Conservation (phyloP, 1,140 invertebrate genomes). For the Triops cancriformis region DNA sequence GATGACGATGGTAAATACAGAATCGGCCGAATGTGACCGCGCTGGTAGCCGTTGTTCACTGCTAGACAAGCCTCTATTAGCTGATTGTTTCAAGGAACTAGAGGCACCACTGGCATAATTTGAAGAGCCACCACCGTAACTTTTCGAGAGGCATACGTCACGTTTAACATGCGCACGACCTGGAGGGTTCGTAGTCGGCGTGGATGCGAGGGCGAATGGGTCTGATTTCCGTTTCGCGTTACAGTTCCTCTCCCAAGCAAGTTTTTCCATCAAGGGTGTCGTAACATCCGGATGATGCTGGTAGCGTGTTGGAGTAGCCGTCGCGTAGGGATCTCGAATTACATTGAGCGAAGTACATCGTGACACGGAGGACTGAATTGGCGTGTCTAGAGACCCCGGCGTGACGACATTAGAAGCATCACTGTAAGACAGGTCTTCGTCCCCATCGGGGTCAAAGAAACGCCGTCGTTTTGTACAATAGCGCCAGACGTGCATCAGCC, state of each 20-base stretch:
- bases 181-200: conserved; percentile 36
- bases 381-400: conserved; percentile 75
- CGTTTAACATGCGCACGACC: conserved; percentile 36
- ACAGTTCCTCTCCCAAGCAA: conserved; percentile 29
- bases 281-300: conserved; percentile 32
- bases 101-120: conserved; percentile 28
- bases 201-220: conserved; percentile 37
- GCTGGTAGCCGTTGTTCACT: conserved; percentile 39
- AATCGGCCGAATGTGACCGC: conserved; percentile 38
- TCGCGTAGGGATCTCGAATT: conserved; percentile 47
- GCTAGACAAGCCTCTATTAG: conserved; percentile 25
- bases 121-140: conserved; percentile 29
- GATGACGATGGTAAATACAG: conserved; percentile 84
- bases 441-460: conserved; percentile 32
- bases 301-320: conserved; percentile 14
- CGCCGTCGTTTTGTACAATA: neutral
- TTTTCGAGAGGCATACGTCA: conserved; percentile 30
- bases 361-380: conserved; percentile 64
- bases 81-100: neutral
- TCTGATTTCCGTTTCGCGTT: conserved; percentile 21
- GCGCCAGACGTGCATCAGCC: neutral
- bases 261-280: conserved; percentile 40
- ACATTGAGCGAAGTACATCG: conserved; percentile 74
- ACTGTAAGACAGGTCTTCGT: conserved; percentile 34
- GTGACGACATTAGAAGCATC: conserved; percentile 43